Percentiles rank a stretch among this genome's conserved stretches.
Conservation (phyloP, 2,797 vertebrate species). For the Lagodon rhomboides region DNA sequence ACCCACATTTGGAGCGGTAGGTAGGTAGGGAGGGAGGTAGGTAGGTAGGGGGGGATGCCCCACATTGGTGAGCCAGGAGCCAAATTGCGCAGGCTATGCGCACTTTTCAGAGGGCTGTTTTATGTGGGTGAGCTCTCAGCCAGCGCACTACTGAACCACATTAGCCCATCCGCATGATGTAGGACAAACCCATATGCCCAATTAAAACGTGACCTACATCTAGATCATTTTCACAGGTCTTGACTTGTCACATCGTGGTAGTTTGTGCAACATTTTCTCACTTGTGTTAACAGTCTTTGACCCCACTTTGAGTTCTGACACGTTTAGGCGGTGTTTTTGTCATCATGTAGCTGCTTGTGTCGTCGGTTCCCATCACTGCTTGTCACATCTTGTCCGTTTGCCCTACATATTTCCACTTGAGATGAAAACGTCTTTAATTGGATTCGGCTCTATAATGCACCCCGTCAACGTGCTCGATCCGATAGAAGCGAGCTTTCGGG, state of each 20-base stretch:
- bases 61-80: constrained; percentile 74
- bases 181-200: constrained; percentile 53
- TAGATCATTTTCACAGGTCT: background rate
- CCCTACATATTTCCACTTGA: constrained; percentile 10
- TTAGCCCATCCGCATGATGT: constrained; percentile 63
- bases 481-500: background rate
- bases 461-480: background rate
- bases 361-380: constrained; percentile 6
- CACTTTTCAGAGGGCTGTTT: constrained; percentile 71
- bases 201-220: constrained; percentile 68
- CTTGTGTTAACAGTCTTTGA: background rate
- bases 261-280: background rate
- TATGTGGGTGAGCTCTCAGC: constrained; percentile 62
- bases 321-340: constrained; percentile 10
- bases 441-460: background rate
- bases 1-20: constrained; percentile 50
- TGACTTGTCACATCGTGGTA: background rate
- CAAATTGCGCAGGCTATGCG: constrained; percentile 81
- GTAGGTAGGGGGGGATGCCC: constrained; percentile 53
- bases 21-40: background rate
- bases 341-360: background rate
- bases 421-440: background rate
- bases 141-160: constrained; percentile 57
- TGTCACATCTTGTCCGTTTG: constrained; percentile 25
- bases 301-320: background rate